Evolutionary conservation across 2,797 vertebrate species (phyloP).

Genomic region (Todus mexicanus): DNA sequence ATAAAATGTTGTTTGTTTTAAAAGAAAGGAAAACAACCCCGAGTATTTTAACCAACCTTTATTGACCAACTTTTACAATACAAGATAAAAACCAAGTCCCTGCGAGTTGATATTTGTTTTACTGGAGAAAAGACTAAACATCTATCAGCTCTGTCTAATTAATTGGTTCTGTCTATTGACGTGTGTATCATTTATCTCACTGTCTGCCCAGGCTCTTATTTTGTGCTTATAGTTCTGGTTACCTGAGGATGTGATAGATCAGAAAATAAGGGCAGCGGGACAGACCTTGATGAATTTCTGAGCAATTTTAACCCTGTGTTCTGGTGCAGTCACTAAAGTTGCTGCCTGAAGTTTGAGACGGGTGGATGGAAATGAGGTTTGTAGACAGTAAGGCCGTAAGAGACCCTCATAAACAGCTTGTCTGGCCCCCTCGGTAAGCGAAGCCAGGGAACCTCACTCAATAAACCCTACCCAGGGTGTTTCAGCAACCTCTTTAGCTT

Average conservation of each 20-base stretch:
- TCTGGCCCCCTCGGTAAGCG: background rate
- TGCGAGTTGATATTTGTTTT: background rate
- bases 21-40: background rate
- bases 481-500: background rate
- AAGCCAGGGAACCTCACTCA: background rate
- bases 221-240: background rate
- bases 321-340: background rate
- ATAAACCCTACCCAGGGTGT: accelerated
- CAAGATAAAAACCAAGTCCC: background rate
- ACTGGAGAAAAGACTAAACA: background rate
- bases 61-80: background rate
- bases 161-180: background rate
- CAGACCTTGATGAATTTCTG: background rate
- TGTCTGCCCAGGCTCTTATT: background rate
- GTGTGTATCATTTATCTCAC: background rate
- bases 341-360: background rate
- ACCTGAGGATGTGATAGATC: too few relatives aligned
- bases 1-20: background rate
- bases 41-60: background rate
- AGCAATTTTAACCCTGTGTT: background rate
- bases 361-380: background rate
- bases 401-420: background rate
- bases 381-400: background rate
- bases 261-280: background rate
- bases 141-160: background rate